A percentile compares a stretch with the other conserved stretches of the same genome.
Conservation (phyloP, 2,113 vertebrate species). For the Psophia crepitans region DNA sequence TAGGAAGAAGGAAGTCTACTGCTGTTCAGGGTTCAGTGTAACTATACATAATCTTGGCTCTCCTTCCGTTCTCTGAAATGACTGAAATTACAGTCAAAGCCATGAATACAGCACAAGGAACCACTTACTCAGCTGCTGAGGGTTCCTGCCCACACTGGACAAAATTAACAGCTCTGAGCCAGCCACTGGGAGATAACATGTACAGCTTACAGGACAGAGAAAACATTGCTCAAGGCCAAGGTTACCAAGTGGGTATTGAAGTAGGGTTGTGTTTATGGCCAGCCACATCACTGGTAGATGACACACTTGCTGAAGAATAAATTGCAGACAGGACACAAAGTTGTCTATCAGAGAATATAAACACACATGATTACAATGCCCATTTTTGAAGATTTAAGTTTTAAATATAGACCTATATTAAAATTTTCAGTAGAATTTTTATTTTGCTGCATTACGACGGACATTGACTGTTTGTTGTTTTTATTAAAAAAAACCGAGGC, state of each 20-base stretch:
- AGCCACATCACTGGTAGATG: background rate
- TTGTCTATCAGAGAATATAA: background rate
- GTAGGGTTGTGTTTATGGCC: background rate
- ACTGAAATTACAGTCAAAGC: background rate
- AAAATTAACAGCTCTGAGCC: background rate
- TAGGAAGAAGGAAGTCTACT: background rate
- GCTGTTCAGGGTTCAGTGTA: background rate
- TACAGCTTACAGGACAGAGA: background rate
- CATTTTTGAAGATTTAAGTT: background rate
- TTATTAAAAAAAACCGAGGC: background rate
- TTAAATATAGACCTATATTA: background rate
- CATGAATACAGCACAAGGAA: rapidly evolving
- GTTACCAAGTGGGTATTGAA: background rate
- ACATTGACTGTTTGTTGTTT: background rate
- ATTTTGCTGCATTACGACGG: background rate
- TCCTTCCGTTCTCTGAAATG: background rate
- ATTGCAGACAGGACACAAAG: background rate
- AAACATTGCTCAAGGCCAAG: background rate
- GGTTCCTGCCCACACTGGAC: background rate
- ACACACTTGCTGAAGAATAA: background rate
- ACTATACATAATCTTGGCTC: background rate
- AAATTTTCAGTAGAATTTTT: background rate
- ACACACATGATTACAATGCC: background rate
- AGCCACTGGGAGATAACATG: background rate
- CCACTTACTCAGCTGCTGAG: background rate